Evolutionary conservation across 2,797 vertebrate species (phyloP), one percentile per base, ranked within the genome.

Genomic region (Liasis olivaceus): DNA sequence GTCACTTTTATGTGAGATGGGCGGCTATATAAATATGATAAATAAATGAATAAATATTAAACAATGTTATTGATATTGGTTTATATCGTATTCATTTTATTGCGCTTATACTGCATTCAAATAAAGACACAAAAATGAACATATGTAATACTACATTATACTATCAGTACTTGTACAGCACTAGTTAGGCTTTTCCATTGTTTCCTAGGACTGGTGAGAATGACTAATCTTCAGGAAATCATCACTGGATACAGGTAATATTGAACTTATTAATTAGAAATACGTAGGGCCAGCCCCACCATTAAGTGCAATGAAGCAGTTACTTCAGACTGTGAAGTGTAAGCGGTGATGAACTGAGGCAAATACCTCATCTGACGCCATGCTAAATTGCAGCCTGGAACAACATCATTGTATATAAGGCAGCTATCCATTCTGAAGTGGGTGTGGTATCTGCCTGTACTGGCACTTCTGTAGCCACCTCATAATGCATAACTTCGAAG

Each of bases 221-320:
- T 93, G 92, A 90, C 72, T 47, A 59, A 60, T 14, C 31, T 93
- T 64, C 85, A 90, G 15, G 92, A 90, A 81, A 42, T 90, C 69
- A 51, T 87, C 51, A 81, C 47, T 63, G 59, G 89, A 84, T 66
- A 88, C 92, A 93, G 92, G 92, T 93, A 90, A 89, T 42, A 85
- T 51, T 56, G 9, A 28, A 36, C 0, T 62, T 69, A 72, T n/a
- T 59, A 51, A 66, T 63, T 28, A n/a, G 22, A 72, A 36, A 81
- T 81, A 81, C 3, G 47, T 1, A 24, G 8, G 20, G 59, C 51
- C 59, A 60, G 20, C 17, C 59, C 59, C 59, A 22, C 59, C 59
- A 24, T 81, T 47, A 81, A 81, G 4, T 81, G 22, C 47, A 81
- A 47, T 81, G 36, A 81, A 81, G 36, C 72, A 81, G 9, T 47